Conservation (phyloP, 2,113 vertebrate species). For the Butorides virescens region DNA sequence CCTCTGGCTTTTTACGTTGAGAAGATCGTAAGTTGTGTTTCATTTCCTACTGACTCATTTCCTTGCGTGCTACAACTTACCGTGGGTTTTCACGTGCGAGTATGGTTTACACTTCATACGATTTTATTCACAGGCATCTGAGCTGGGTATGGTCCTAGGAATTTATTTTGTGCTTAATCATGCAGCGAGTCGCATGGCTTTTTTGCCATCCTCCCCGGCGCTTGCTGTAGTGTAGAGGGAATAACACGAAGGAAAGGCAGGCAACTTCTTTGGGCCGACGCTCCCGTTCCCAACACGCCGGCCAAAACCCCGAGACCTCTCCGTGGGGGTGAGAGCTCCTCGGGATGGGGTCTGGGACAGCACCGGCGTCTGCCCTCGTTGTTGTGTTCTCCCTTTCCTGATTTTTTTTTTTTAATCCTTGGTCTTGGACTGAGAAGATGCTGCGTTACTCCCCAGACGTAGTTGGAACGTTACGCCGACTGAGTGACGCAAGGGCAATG, state of each 20-base stretch:
- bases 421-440: not conserved
- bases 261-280: not conserved
- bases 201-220: rapidly evolving
- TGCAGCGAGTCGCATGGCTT: not conserved
- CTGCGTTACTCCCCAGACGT: not conserved
- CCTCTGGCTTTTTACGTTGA: not conserved
- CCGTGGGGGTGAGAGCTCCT: not conserved
- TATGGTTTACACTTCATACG: not conserved
- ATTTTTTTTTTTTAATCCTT: not conserved
- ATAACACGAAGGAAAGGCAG: not conserved
- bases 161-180: not conserved
- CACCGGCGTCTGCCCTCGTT: not conserved
- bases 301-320: not conserved
- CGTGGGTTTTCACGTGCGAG: not conserved
- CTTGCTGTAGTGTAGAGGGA: not conserved
- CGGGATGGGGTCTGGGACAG: not conserved
- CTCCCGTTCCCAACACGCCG: not conserved
- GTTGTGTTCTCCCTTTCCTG: not conserved
- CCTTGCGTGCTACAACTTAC: not conserved
- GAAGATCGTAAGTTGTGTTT: not conserved
- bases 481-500: not conserved
- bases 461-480: not conserved
- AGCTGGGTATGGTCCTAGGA: not conserved
- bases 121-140: not conserved
- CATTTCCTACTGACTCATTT: conserved; percentile 24